Evolutionary conservation across 2,888 invertebrate genomes (phyloP), one percentile per base, ranked within the genome.

Genomic region (Cryptosula pallasiana): DNA sequence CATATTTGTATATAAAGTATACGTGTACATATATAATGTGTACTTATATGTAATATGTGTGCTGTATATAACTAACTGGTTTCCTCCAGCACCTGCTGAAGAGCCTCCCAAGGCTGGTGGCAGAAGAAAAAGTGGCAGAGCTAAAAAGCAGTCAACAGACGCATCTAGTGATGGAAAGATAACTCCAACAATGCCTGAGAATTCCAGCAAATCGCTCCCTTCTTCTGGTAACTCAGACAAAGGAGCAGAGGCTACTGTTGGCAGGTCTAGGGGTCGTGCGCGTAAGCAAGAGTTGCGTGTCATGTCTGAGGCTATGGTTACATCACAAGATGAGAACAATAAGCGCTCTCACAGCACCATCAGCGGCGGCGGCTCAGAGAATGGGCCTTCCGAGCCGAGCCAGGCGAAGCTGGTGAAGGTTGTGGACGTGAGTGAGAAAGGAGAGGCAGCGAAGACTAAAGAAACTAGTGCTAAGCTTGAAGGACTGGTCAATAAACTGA

Each of bases 241-340:
- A n/a, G n/a, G n/a, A n/a, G n/a, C 45, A 5, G 57, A 16, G 13
- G 63, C 29, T 13, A 13, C 5, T 13, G n/a, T 16, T 32, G 13
- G 25, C 5, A 63, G 32, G 32, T n/a, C 32, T 5, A 27, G 63
- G 16, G 63, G 32, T 5, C 27, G 63, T 29, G 32, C 63, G 27
- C 29, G 63, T 16, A 63, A 63, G 32, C 63, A 63, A 63, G 63
- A 63, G 34, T 32, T 63, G 5, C 25, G 32, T 27, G 63, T 63
- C 5, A 9, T 63, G 32, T 5, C 27, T 5, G 32, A 63, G 13
- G 27, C 13, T 34, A 16, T 23, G 2, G 32, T 32, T 9, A n/a
- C 9, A 27, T 5, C 32, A 63, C 32, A 27, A 32, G 63, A 63
- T 34, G 34, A 34, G 32, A 63, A 32, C 32, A 63, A 63, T 32